Evolutionary conservation across 2,888 invertebrate genomes (phyloP).

Genomic region (Abscondita cerata): DNA sequence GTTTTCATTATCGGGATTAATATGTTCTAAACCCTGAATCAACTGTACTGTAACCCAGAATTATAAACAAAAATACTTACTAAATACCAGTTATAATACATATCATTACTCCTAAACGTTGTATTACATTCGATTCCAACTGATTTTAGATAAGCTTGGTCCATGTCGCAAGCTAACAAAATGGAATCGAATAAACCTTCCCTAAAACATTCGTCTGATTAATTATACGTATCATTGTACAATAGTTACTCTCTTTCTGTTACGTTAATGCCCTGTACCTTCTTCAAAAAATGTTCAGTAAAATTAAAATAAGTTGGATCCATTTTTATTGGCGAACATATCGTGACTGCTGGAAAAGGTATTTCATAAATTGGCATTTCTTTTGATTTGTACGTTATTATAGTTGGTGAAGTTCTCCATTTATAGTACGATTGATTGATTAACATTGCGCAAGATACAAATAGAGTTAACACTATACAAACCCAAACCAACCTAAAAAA

Average conservation of each 20-base stretch:
- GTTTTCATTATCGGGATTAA: too few relatives aligned
- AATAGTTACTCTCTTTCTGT: slow-evolving; percentile 10
- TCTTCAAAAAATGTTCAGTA: slow-evolving; percentile 9
- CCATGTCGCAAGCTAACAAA: neutral
- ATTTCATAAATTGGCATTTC: slow-evolving; percentile 73
- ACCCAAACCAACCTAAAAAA: slow-evolving; percentile 13
- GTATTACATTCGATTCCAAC: too few relatives aligned
- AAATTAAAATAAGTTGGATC: slow-evolving; percentile 12
- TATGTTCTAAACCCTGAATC: too few relatives aligned
- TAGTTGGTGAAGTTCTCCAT: slow-evolving; percentile 76
- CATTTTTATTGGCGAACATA: slow-evolving; percentile 46
- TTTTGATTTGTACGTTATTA: slow-evolving; percentile 77
- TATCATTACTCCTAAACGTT: too few relatives aligned
- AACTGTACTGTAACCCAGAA: too few relatives aligned
- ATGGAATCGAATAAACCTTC: neutral
- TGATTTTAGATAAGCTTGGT: too few relatives aligned
- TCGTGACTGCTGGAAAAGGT: slow-evolving; percentile 57
- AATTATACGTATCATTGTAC: too few relatives aligned
- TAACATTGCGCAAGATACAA: slow-evolving; percentile 61
- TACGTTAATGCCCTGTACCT: neutral
- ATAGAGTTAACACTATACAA: neutral
- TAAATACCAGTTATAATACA: too few relatives aligned
- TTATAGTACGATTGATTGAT: slow-evolving; percentile 73
- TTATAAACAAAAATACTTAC: too few relatives aligned
- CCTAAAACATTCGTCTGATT: too few relatives aligned